Conservation (phyloP, 35 echinoderm and acorn worm species). For the Chiridota heheva region DNA sequence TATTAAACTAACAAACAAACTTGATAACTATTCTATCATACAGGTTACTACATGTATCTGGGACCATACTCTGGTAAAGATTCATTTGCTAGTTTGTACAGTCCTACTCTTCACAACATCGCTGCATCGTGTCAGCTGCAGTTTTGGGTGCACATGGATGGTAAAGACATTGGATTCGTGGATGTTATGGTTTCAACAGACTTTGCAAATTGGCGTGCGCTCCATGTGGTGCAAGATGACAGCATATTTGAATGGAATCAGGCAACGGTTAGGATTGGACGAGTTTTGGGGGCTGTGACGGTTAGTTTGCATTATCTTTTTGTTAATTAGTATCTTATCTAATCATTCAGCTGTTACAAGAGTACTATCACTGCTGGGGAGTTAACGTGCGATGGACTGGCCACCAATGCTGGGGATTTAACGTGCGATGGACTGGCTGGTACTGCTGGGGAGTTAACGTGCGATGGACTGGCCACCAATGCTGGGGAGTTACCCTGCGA, state of each 20-base stretch:
- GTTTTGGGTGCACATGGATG: conserved; percentile 6
- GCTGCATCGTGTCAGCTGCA: conserved; percentile 14
- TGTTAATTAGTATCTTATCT: no score
- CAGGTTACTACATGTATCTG: conserved; percentile 27
- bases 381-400: no score
- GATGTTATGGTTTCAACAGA: no score
- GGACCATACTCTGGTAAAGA: conserved; percentile 11
- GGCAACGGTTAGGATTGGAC: not conserved
- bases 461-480: no score
- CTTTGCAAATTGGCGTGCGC: not conserved
- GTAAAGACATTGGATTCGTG: not conserved
- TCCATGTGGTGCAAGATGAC: not conserved
- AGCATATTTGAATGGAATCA: not conserved
- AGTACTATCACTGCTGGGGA: no score
- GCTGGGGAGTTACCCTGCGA: no score
- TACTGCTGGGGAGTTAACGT: no score
- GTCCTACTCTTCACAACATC: conserved; percentile 1
- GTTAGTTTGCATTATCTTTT: conserved; percentile 5
- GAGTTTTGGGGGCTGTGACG: not conserved
- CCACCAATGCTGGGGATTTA: no score
- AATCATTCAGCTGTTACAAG: no score
- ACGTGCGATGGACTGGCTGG: no score
- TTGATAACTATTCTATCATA: not conserved
- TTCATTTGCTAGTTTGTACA: not conserved
- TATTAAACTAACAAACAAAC: not conserved